Evolutionary conservation across 1,140 invertebrate genomes (phyloP).

Genomic region (Kradibia gibbosae): DNA sequence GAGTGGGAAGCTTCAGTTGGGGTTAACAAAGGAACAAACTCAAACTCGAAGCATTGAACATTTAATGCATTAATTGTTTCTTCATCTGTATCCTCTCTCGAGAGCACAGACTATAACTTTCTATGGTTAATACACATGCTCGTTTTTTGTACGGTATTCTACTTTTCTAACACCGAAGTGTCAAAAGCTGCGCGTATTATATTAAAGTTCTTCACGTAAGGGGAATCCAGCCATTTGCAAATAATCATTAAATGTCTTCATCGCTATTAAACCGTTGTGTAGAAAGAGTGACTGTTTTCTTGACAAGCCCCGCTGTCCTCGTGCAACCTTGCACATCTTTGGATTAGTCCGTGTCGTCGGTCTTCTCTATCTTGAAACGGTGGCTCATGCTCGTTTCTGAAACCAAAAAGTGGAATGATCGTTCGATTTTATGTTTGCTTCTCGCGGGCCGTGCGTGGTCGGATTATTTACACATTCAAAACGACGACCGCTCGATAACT

Average conservation of each 20-base stretch:
- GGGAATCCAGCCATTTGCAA: not conserved
- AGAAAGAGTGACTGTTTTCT: slow-evolving; percentile 4
- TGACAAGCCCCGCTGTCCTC: not conserved
- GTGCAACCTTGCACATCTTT: slow-evolving; percentile 40
- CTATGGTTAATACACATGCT: not conserved
- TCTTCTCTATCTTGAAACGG: slow-evolving; percentile 38
- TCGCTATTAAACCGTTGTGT: slow-evolving; percentile 20
- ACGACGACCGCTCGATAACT: no score
- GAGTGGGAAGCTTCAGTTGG: not conserved
- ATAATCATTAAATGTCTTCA: not conserved
- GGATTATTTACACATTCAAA: no score
- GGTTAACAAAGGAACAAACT: slow-evolving; percentile 3
- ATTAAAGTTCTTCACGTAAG: not conserved
- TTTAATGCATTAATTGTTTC: not conserved
- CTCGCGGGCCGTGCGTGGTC: not conserved
- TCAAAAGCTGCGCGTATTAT: not conserved
- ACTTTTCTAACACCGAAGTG: not conserved
- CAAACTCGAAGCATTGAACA: slow-evolving; percentile 21
- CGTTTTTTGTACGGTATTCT: not conserved
- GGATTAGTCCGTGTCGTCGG: slow-evolving; percentile 44
- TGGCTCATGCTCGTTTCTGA: slow-evolving; percentile 43
- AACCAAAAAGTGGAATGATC: slow-evolving; percentile 29
- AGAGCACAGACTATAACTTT: not conserved
- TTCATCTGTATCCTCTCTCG: not conserved
- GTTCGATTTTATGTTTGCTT: slow-evolving; percentile 23